A percentile compares a stretch with the other conserved stretches of the same genome.
phyloP scores from a whole-genome alignment of 2,113 vertebrate genomes.

The Hydrochoerus hydrochaeris region DNA sequence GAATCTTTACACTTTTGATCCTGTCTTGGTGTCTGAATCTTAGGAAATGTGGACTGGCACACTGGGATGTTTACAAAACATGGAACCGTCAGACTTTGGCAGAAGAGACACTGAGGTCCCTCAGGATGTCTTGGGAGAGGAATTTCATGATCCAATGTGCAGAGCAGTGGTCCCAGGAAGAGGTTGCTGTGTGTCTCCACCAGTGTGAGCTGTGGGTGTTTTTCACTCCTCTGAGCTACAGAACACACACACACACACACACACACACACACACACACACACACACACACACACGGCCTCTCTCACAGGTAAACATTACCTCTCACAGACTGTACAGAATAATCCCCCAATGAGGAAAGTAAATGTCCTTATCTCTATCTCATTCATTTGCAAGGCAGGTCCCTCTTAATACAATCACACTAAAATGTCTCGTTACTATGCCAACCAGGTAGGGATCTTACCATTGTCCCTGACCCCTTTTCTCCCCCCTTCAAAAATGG shows the following conservation, averaged over 20 bases:
- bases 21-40: neutral
- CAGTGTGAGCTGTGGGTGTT: neutral
- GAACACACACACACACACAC: neutral
- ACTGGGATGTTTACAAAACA: neutral
- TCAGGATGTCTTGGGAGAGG: neutral
- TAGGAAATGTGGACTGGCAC: neutral
- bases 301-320: neutral
- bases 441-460: neutral
- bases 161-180: accelerated
- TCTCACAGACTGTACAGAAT: neutral
- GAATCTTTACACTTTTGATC: neutral
- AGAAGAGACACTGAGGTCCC: accelerated
- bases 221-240: neutral
- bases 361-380: neutral
- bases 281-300: neutral
- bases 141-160: neutral
- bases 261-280: too few species aligned
- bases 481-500: neutral
- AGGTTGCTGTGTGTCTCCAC: accelerated
- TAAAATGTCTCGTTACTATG: neutral
- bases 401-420: neutral
- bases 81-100: neutral
- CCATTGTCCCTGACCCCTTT: neutral
- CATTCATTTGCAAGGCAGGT: conserved; percentile 15
- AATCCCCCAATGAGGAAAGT: neutral